Percentiles rank a stretch among this genome's conserved stretches.
phyloP scores from a whole-genome alignment of 2,888 invertebrate genomes.

The Tryphoninae sp. region DNA sequence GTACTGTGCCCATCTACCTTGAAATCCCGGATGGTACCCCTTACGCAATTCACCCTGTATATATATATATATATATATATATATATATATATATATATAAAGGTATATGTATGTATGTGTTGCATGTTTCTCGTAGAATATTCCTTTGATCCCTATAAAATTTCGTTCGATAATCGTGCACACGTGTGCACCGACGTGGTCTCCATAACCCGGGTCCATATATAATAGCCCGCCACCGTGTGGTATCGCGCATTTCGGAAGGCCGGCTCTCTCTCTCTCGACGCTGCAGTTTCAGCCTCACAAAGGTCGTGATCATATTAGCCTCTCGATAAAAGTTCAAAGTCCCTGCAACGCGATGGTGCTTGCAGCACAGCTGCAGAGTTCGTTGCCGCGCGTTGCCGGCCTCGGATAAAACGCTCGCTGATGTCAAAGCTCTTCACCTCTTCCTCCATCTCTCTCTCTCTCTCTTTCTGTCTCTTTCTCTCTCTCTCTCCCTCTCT shows the following conservation, averaged over 20 bases:
- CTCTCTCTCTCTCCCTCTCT: constrained; percentile 23
- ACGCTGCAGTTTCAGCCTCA: constrained; percentile 54
- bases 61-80: too few relatives aligned
- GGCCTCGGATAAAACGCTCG: constrained; percentile 22
- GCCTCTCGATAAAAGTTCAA: constrained; percentile 63
- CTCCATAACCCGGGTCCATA: constrained; percentile 21
- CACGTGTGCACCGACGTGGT: constrained; percentile 39
- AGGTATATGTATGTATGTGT: too few relatives aligned
- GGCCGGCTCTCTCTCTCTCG: constrained; percentile 22
- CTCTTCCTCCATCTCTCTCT: not conserved
- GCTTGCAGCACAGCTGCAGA: constrained; percentile 35
- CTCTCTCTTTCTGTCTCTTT: not conserved
- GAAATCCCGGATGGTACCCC: too few relatives aligned
- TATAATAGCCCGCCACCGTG: constrained; percentile 14
- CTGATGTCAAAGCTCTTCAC: constrained; percentile 49
- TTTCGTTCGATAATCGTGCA: constrained; percentile 60
- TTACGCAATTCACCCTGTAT: too few relatives aligned
- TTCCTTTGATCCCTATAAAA: constrained; percentile 59
- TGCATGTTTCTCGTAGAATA: constrained; percentile 1
- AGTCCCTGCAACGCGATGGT: constrained; percentile 31
- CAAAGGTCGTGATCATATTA: constrained; percentile 61
- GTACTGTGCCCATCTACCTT: too few relatives aligned
- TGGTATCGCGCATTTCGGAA: constrained; percentile 45
- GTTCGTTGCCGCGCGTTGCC: constrained; percentile 6
- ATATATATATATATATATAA: too few relatives aligned